Base-by-base conservation (phyloP, 2,797 vertebrate genomes). In the Hafferia zeledoni region DNA sequence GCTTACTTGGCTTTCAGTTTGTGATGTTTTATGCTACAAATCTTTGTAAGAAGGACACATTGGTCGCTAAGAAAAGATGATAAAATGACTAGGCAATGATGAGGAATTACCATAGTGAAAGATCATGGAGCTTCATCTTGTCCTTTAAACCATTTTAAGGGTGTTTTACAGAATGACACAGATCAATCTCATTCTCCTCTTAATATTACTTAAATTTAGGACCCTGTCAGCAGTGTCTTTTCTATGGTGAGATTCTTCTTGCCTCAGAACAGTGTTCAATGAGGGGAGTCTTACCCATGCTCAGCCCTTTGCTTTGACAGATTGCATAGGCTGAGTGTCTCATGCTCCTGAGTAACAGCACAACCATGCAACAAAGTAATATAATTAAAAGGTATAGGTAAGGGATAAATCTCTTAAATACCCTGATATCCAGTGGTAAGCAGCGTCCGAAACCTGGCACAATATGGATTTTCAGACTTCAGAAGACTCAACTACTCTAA, bases 371-470 rank as follows among this genome's bases (percentile, higher is more conserved):
- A 35, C 2, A 5, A 84, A 71, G 7, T 13, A 0, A 70, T 50
- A 67, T 35, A 46, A 5, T 20, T 28, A 41, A 67, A 60, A 68
- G 8, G 5, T 37, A 69, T 63, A 74, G 17, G 17, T 52, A 30
- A 52, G 17, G 30, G 16, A 47, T 28, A 30, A 30, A 72, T 70
- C 31, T 57, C 12, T 11, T 77, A 65, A 81, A 35, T 3, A 11
- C 8, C 4, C 39, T 70, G 41, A 59, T 31, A 10, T 33, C 6
- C 4, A 15, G 8, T 27, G 8, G 7, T 41, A 79, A 78, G 56
- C 13, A 75, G n/a, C 15, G 6, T 17, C 7, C 6, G 15, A 71
- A 4, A 27, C 12, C 3, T 19, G 7, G 5, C 0, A 5, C 5
- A 60, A 20, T 15, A 33, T n/a, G 24, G 10, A 10, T 55, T 87